Conservation (phyloP, 2,113 vertebrate species). For the Mesembrinibis cayennensis region DNA sequence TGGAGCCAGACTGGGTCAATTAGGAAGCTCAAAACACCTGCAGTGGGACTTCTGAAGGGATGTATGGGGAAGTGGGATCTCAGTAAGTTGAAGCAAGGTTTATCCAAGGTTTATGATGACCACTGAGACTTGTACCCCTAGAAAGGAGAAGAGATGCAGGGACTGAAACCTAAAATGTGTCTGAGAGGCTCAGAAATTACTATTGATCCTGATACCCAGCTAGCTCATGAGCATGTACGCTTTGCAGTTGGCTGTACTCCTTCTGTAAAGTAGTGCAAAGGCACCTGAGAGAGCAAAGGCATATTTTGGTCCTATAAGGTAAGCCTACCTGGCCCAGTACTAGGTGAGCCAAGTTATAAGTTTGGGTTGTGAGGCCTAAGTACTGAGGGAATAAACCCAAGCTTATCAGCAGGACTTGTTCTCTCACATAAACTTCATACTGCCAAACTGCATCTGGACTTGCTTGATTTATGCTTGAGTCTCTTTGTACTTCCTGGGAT, state of each 20-base stretch:
- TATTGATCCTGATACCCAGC: neutral
- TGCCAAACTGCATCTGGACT: neutral
- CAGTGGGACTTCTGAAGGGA: neutral
- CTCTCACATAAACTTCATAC: neutral
- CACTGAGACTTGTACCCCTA: neutral
- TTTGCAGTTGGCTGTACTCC: neutral
- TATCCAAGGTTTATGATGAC: neutral
- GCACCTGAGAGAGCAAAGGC: neutral
- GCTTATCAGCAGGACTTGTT: neutral
- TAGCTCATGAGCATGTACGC: neutral
- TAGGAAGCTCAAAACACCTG: neutral
- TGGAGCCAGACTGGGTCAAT: neutral
- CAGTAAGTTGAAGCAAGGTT: neutral
- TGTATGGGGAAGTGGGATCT: neutral
- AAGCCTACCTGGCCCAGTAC: neutral
- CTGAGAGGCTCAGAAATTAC: neutral
- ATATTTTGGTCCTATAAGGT: neutral
- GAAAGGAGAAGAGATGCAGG: neutral
- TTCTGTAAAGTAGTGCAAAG: neutral
- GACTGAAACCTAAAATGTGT: neutral
- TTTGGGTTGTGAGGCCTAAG: neutral
- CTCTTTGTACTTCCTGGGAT: neutral
- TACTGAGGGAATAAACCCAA: neutral
- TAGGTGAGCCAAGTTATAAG: neutral
- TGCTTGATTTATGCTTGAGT: neutral